Evolutionary conservation across 2,113 vertebrate species (phyloP).

Genomic region (Oreocharis arfaki): DNA sequence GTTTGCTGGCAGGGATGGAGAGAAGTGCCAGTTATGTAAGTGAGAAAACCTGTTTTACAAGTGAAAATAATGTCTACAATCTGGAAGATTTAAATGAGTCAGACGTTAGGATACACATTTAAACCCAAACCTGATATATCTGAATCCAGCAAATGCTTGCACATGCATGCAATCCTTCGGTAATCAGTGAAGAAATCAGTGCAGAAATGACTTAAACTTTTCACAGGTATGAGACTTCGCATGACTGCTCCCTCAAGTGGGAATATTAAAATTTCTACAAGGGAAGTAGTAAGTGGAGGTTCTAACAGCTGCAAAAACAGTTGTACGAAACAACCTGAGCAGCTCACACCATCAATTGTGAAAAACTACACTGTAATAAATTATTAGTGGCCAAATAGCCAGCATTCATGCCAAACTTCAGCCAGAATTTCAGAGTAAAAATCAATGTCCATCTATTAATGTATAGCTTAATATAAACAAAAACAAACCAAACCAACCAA

Average conservation of each 20-base stretch:
- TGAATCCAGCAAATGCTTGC: not conserved
- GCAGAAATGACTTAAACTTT: not conserved
- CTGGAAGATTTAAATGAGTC: slow-evolving; percentile 48
- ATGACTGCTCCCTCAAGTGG: not conserved
- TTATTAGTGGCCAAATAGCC: not conserved
- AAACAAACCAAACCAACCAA: not conserved
- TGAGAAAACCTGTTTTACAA: slow-evolving; percentile 34
- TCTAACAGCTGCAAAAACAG: not conserved
- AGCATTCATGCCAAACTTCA: not conserved
- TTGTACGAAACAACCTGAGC: not conserved
- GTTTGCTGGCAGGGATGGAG: not conserved
- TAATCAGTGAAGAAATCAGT: not conserved
- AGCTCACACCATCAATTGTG: not conserved
- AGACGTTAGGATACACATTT: slow-evolving; percentile 11
- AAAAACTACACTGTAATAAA: not conserved
- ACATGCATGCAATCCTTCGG: not conserved
- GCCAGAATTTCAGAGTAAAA: not conserved
- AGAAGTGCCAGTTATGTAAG: slow-evolving; percentile 25
- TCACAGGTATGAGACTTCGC: not conserved
- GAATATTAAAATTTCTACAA: not conserved
- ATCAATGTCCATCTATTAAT: not conserved
- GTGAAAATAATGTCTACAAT: slow-evolving; percentile 34
- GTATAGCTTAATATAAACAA: not conserved
- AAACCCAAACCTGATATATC: not conserved
- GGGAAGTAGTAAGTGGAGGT: not conserved